Conservation (phyloP, 2,888 invertebrate genomes). For the Tetragonisca angustula region DNA sequence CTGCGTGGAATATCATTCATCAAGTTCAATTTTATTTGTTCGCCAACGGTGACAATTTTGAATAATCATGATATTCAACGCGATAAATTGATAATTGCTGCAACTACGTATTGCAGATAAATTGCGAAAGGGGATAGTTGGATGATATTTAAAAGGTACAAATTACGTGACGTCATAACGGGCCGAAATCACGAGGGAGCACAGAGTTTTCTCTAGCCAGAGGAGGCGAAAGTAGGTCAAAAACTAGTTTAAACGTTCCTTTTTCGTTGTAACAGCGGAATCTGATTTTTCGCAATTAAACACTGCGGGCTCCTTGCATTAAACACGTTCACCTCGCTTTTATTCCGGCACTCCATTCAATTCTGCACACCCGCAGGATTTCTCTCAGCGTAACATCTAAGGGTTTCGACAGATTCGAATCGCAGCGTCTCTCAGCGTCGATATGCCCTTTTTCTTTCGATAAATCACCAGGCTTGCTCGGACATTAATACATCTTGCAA, state of each 20-base stretch:
- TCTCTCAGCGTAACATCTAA: conserved; percentile 26
- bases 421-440: conserved; percentile 11
- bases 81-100: too few relatives aligned
- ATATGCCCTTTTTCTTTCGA: conserved; percentile 8
- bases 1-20: too few relatives aligned
- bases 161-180: conserved; percentile 7
- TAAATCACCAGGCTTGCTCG: conserved; percentile 34
- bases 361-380: neutral
- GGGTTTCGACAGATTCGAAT: conserved; percentile 30
- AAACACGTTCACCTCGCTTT: conserved; percentile 28
- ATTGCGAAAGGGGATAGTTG: neutral
- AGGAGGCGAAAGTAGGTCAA: conserved; percentile 35
- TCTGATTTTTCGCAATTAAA: conserved; percentile 55
- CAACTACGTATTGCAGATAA: too few relatives aligned
- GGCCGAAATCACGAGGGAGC: conserved; percentile 13
- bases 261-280: conserved; percentile 31
- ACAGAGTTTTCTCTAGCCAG: neutral
- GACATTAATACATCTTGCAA: conserved; percentile 44
- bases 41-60: too few relatives aligned
- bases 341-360: conserved; percentile 19
- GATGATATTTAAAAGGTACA: neutral
- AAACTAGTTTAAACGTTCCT: conserved; percentile 35
- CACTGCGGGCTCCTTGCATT: conserved; percentile 22
- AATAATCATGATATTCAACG: too few relatives aligned
- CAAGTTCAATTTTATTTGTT: too few relatives aligned